Evolutionary conservation across 2,888 invertebrate genomes (phyloP), one percentile per base, ranked within the genome.

Genomic region (Napeogenes sylphis): DNA sequence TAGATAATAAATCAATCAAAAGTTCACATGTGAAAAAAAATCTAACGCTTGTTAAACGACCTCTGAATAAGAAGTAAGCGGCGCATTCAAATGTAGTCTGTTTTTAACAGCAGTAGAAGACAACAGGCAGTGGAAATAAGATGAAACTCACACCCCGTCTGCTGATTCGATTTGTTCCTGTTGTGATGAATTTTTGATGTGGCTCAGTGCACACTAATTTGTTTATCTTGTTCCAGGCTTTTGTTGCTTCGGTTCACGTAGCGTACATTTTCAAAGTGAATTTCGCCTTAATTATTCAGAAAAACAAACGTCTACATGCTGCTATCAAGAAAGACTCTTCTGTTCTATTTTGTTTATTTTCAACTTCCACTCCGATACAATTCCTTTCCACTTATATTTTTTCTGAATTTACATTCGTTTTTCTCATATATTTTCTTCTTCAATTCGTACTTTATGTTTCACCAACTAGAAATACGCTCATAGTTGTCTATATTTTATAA

Each of bases 151-250:
- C 79, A 78, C 80, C 75, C 79, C 71, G 75, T 76, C 75, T 80
- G 77, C 83, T 88, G 87, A 91, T 91, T 90, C 90, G 91, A 91
- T 91, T 90, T 90, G 88, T 88, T 88, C 83, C 83, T 86, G 84
- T 78, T 77, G 77, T 85, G 85, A 86, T 91, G 89, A 91, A 91
- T 91, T 86, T 90, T 91, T 90, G 88, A 91, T 90, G 79, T 81
- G 82, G 77, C 83, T 89, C 89, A 87, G 84, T 90, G 89, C 86
- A 85, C 87, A 82, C 88, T 90, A 90, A 90, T 90, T 90, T 90
- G 90, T 90, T 89, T 90, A 90, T 84, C 85, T 86, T 83, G 85
- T 82, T 83, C 75, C 77, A 71, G 75, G 73, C 75, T 80, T 73
- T 82, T 84, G 80, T 78, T 81, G 77, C 76, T 82, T 59, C 80